Evolutionary conservation across 2,888 invertebrate species (phyloP), one percentile per base, ranked within the genome.

Genomic region (Dioctria rufipes): DNA sequence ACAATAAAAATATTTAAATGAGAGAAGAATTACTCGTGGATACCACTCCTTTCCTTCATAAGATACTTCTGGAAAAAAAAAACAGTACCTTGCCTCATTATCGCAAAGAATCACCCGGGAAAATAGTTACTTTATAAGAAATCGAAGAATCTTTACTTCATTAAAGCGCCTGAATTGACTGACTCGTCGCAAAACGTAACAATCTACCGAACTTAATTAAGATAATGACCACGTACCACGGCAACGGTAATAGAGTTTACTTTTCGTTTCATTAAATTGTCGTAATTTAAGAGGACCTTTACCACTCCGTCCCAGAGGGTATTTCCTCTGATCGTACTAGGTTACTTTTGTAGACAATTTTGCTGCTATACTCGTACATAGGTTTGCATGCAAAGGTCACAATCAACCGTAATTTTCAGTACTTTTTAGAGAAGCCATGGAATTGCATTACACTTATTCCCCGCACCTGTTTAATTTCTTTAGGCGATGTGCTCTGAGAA

Each of bases 221-320:
- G 42, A 43, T 66, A 66, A 66, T 43, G 66, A 65, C 65, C 65
- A 40, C 40, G 66, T n/a, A 11, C 42, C 66, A 11, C 13, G 13
- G 66, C 11, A 66, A 63, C 40, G n/a, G 4, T 63, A 40, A 63
- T 63, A 11, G 63, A 39, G 11, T 39, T 40, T 63, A 8, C 63
- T 39, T 39, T 63, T 63, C 63, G 13, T 63, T 40, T n/a, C n/a
- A 11, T 51, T 63, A 37, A 63, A 63, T 63, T 13, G 13, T 25
- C 60, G 40, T 63, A 37, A 37, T 63, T 63, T 8, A 37, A 63
- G 37, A 40, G 37, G 63, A 40, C 63, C 37, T 63, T 63, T 54
- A n/a, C 25, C 25, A 25, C 25, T 25, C 25, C 54, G 54, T 54
- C 11, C 54, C n/a, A n/a, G 54, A n/a, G 11, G 11, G n/a, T n/a